These are phyloP conservation scores for Cyphomyrus plagiostoma DNA, from an alignment of 2,113 vertebrate genomes.

Conservation along the genomic window DNA sequence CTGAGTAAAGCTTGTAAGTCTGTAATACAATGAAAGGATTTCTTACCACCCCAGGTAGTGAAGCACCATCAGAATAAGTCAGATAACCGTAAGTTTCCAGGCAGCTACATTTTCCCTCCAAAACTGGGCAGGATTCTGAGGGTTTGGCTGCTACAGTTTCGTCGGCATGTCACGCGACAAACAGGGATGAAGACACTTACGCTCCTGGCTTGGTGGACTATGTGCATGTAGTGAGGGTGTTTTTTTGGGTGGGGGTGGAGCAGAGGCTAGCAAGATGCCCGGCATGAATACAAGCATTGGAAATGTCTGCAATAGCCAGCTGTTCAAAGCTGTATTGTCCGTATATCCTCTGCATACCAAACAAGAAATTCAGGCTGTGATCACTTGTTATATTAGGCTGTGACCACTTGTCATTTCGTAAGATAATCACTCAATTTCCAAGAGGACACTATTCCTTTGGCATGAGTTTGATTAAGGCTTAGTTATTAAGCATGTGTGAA, in stretches of 20 bases:
- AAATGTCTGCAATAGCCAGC: neutral
- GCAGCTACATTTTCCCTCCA: neutral
- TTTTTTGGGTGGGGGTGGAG: neutral
- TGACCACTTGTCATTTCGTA: neutral
- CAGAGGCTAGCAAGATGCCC: neutral
- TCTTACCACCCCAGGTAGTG: slow-evolving; percentile 12
- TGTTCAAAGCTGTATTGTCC: neutral
- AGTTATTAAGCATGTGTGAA: neutral
- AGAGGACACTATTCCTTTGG: neutral
- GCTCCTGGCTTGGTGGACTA: neutral
- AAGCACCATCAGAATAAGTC: neutral
- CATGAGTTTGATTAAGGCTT: neutral
- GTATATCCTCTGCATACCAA: neutral
- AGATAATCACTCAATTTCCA: neutral
- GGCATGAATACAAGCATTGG: neutral
- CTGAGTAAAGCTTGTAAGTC: neutral
- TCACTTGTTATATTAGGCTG: neutral
- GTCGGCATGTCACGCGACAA: neutral
- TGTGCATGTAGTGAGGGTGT: neutral
- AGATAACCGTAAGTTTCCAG: neutral
- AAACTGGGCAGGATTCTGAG: neutral
- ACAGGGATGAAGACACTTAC: neutral
- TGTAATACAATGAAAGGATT: neutral
- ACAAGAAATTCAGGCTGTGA: neutral
- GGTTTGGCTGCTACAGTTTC: neutral